These are phyloP conservation scores for Oophaga sylvatica DNA, from an alignment of 2,797 vertebrate species.

Conservation along the genomic window DNA sequence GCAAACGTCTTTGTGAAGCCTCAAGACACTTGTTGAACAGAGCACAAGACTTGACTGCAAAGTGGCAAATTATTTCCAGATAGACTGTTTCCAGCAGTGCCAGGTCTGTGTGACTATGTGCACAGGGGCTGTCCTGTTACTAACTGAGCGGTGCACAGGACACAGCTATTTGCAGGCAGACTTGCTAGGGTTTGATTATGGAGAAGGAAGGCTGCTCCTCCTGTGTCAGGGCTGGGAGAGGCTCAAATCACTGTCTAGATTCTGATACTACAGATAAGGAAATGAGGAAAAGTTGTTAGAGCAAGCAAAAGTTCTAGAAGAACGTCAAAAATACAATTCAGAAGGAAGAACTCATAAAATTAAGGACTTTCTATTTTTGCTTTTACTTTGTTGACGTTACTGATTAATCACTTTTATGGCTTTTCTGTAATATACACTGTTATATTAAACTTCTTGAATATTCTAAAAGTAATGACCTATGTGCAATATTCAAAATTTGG, in stretches of 20 bases:
- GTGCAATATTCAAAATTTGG: not conserved
- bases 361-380: too few relatives aligned
- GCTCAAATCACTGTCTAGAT: constrained; percentile 7
- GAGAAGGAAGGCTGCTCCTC: constrained; percentile 30
- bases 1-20: constrained; percentile 7
- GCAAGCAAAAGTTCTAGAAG: not conserved
- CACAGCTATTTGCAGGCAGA: constrained; percentile 22
- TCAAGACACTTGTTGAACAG: not conserved
- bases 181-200: constrained; percentile 8
- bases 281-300: constrained; percentile 37
- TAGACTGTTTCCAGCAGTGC: not conserved
- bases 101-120: not conserved
- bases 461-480: not conserved
- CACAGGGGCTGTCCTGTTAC: constrained; percentile 34
- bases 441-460: not conserved
- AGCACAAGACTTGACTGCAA: not conserved
- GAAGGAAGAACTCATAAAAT: not conserved
- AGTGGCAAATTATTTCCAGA: not conserved
- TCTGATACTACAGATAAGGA: constrained; percentile 25
- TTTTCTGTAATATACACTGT: not conserved
- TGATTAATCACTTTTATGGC: not conserved
- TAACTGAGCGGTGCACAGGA: constrained; percentile 3
- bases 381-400: not conserved
- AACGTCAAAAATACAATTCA: not conserved
- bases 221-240: constrained; percentile 38